These are phyloP conservation scores for Lontra canadensis DNA, from an alignment of 2,113 vertebrate species.

Conservation along the genomic window DNA sequence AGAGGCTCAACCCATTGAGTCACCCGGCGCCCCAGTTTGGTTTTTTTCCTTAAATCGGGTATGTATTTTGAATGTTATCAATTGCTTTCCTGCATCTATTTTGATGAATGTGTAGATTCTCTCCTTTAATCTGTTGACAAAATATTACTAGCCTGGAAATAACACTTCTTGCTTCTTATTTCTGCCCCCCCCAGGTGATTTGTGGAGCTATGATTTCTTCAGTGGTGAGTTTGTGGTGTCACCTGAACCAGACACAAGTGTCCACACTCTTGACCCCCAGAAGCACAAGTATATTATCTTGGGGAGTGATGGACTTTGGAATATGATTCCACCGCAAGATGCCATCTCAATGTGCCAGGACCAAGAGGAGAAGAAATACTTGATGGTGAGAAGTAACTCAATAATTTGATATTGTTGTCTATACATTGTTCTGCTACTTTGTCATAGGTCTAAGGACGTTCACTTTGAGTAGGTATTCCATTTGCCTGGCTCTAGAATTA, in stretches of 20 bases:
- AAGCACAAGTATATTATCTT: slow-evolving; percentile 96
- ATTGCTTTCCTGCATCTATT: not conserved
- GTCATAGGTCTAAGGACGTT: not conserved
- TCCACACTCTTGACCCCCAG: slow-evolving; percentile 94
- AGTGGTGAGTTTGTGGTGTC: slow-evolving; percentile 98
- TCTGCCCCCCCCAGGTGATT: slow-evolving; percentile 87
- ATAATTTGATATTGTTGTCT: not conserved
- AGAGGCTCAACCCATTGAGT: not conserved
- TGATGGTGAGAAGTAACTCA: slow-evolving; percentile 80
- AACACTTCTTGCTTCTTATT: not conserved
- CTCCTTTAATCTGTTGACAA: slow-evolving; percentile 5
- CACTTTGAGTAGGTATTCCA: slow-evolving; percentile 11
- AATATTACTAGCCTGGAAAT: slow-evolving; percentile 16
- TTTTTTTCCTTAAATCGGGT: not conserved
- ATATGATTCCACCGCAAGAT: slow-evolving; percentile 97
- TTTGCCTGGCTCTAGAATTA: not conserved
- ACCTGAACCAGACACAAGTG: slow-evolving; percentile 96
- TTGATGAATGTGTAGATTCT: not conserved
- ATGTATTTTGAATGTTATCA: slow-evolving; percentile 44
- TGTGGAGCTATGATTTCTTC: slow-evolving; percentile 99
- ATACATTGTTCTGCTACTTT: not conserved
- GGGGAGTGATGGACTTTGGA: slow-evolving; percentile 98
- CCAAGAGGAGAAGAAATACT: slow-evolving; percentile 90
- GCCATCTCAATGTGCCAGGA: slow-evolving; percentile 97
- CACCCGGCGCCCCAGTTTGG: not conserved